phyloP scores from a whole-genome alignment of 1,140 invertebrate species.

The honey bee (Apis mellifera) region Amel_HAv3.1 CM009934.2:11405001-11405500 shows the following conservation, averaged over 20 bases:
- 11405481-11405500: constrained; percentile 52
- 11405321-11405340: constrained; percentile 45
- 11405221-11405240: constrained; percentile 67
- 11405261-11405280: constrained; percentile 68
- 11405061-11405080: background rate
- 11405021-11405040: too few species aligned
- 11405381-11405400: background rate
- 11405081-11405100: background rate
- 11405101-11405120: too few species aligned
- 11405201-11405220: constrained; percentile 54
- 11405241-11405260: constrained; percentile 37
- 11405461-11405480: too few species aligned
- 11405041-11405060: background rate
- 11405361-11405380: constrained; percentile 67
- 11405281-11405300: too few species aligned
- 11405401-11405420: background rate
- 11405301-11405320: too few species aligned
- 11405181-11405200: constrained; percentile 58
- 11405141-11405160: constrained; percentile 13
- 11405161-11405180: constrained; percentile 15
- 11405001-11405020: background rate
- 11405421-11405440: background rate
- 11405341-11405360: constrained; percentile 75
- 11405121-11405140: constrained; percentile 1
- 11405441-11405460: constrained; percentile 16